phyloP scores from a whole-genome alignment of 2,797 vertebrate species.

The Limnodromus scolopaceus region DNA sequence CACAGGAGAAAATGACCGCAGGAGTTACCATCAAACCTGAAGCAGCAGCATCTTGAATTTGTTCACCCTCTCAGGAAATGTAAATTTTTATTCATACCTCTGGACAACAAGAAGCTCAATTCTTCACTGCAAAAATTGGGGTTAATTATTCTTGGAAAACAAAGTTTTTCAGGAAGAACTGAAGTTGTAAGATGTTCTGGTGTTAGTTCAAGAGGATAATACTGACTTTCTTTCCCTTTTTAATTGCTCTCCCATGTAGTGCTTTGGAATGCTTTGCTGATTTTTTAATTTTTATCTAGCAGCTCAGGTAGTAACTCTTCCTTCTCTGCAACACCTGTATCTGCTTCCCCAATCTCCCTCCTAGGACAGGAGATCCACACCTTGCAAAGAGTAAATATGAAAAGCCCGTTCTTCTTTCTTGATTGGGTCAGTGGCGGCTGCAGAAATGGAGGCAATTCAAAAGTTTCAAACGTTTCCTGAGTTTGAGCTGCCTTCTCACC shows the following conservation, averaged over 20 bases:
- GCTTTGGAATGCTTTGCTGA: not conserved
- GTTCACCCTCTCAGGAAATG: not conserved
- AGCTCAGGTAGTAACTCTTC: not conserved
- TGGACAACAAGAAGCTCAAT: not conserved
- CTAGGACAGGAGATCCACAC: not conserved
- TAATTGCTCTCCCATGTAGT: not conserved
- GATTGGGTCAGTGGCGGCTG: not conserved
- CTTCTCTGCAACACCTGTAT: not conserved
- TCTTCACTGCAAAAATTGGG: not conserved
- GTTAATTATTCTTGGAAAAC: not conserved
- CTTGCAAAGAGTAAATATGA: not conserved
- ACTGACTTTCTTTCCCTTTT: not conserved
- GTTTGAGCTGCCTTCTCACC: not conserved
- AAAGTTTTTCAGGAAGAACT: not conserved
- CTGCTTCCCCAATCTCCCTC: not conserved
- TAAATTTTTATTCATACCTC: not conserved
- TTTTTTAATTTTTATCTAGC: not conserved
- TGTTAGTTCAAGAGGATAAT: not conserved
- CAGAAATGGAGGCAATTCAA: not conserved
- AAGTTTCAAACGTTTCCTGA: not conserved
- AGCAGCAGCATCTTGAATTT: not conserved
- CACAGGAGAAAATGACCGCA: not conserved
- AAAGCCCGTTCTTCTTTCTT: not conserved
- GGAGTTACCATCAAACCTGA: not conserved
- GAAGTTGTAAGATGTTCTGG: not conserved